Percentiles rank a stretch among this genome's conserved stretches.
These are phyloP conservation scores for Heterodera schachtii DNA, from an alignment of 1,140 invertebrate genomes.

Conservation along the genomic window DNA sequence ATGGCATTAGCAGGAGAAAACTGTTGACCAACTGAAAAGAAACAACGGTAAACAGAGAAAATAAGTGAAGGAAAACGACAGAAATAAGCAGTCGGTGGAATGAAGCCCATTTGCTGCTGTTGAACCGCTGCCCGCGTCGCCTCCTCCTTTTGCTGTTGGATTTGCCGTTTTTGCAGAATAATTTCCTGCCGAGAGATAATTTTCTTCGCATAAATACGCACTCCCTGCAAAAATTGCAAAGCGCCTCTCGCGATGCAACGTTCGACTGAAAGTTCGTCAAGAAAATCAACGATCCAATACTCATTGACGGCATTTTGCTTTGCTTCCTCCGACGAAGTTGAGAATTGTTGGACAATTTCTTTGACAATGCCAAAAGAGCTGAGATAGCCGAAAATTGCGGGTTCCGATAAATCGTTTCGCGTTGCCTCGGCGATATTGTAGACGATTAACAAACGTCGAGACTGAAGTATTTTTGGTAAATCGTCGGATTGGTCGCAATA, in stretches of 20 bases:
- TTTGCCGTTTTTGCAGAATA: conserved; percentile 26
- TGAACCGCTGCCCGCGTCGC: not conserved
- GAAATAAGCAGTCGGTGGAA: not conserved
- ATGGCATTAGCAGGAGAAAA: not conserved
- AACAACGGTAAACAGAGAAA: too few species aligned
- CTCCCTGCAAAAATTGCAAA: conserved; percentile 24
- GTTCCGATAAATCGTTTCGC: conserved; percentile 18
- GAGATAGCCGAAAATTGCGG: conserved; percentile 29
- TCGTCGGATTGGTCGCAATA: not conserved
- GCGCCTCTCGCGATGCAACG: conserved; percentile 15
- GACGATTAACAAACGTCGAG: conserved; percentile 20
- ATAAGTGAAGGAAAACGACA: conserved; percentile 2
- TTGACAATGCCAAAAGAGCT: conserved; percentile 29
- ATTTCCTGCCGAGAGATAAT: conserved; percentile 22
- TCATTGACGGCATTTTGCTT: conserved; percentile 20
- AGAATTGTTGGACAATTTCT: conserved; percentile 30
- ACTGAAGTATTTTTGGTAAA: not conserved
- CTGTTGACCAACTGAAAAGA: not conserved
- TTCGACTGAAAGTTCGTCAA: conserved; percentile 21
- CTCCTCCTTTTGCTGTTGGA: conserved; percentile 22
- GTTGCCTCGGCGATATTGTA: conserved; percentile 16
- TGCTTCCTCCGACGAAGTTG: conserved; percentile 14
- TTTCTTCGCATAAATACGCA: conserved; percentile 26
- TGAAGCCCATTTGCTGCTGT: not conserved
- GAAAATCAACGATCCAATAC: conserved; percentile 32